phyloP scores from a whole-genome alignment of 1,140 invertebrate species.

The Aporrectodea caliginosa region DNA sequence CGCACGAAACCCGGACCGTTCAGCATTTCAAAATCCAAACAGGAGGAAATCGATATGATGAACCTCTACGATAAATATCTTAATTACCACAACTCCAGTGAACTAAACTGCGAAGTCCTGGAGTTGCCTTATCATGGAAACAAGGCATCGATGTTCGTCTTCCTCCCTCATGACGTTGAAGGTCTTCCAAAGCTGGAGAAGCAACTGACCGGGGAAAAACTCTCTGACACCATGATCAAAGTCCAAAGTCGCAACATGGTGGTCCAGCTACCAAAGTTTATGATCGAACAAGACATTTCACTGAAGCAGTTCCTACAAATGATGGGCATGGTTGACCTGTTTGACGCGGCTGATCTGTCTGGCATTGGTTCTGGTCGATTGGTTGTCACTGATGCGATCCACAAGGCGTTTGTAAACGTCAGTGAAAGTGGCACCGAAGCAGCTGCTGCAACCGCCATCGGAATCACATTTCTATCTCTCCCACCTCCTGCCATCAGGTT shows the following conservation, averaged over 20 bases:
- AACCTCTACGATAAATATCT: neutral
- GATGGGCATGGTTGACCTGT: neutral
- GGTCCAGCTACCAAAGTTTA: neutral
- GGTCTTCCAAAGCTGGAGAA: conserved; percentile 36
- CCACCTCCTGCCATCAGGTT: conserved; percentile 61
- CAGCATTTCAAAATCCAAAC: neutral
- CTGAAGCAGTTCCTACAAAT: neutral
- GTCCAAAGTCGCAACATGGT: neutral
- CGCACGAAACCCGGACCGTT: neutral
- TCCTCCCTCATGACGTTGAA: neutral
- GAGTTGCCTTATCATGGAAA: conserved; percentile 1
- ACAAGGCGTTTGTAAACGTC: neutral
- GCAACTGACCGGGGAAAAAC: neutral
- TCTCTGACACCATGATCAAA: neutral
- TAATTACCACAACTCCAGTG: neutral
- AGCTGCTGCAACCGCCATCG: neutral
- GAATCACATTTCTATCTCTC: neutral
- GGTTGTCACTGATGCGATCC: neutral
- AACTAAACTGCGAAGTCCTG: conserved; percentile 9
- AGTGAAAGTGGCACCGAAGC: neutral
- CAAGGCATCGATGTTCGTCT: neutral
- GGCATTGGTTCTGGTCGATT: neutral
- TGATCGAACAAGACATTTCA: neutral
- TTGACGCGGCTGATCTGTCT: neutral
- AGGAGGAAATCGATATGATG: neutral